Base-by-base conservation (phyloP, 2,797 vertebrate species). In the Mionectes olivaceus region DNA sequence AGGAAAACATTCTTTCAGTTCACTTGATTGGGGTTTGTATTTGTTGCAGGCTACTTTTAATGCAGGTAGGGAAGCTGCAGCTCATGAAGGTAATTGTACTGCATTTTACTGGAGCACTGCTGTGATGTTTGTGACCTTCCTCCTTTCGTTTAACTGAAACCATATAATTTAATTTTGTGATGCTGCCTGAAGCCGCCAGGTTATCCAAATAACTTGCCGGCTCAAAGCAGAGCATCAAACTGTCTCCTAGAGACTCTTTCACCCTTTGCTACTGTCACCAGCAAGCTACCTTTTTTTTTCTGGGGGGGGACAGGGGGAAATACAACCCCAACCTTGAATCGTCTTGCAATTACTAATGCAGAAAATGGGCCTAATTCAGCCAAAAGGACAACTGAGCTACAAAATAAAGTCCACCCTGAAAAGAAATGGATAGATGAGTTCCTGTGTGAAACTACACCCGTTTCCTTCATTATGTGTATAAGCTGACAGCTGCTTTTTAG, bases 251-350 rank as follows among this genome's bases (percentile, higher is more conserved):
- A 61, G 17, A 41, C 47, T 14, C 17, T 83, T 83, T 77, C 27
- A 28, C 15, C 32, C 11, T 52, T 57, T 0, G 0, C 24, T 46
- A 18, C 4, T 46, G 19, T n/a, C n/a, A 28, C 22, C 6, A 4
- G 19, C 23, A 60, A 28, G 12, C 11, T 80, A 3, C 27, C 5
- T n/a, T 47, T 60, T 55, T 67, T 39, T 73, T n/a, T n/a, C 5
- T 3, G 16, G 8, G 43, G 35, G 35, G 5, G 3, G 15, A 6
- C 3, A 4, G 3, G 7, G 7, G 7, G 0, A 0, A 5, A 22
- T 33, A 10, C 23, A 33, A 19, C 59, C 10, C n/a, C 64, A 75
- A 22, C 10, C 33, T 71, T 3, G 5, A 73, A 43, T 35, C 12
- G 39, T 67, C 55, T 77, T 68, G 37, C 21, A 50, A 7, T 52